Evolutionary conservation across 1,140 invertebrate genomes (phyloP), one percentile per base, ranked within the genome.

Genomic region (Melitaea cinxia): DNA sequence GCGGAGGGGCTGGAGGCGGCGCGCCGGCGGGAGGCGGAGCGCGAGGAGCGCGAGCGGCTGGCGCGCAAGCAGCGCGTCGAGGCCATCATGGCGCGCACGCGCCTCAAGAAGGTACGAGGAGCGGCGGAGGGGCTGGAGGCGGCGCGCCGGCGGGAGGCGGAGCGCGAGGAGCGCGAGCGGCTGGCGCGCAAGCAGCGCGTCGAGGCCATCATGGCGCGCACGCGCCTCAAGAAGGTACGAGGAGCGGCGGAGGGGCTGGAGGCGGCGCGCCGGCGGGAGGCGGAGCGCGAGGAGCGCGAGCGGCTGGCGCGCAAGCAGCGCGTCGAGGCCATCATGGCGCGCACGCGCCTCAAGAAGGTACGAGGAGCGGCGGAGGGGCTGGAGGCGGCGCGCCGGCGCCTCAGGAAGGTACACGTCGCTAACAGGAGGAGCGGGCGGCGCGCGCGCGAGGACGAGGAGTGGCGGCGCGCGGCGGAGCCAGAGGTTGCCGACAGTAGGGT

Each of bases 101-200:
- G n/a, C n/a, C 24, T 4, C 24, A 6, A 6, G 2, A 6, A 26
- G 24, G 2, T 4, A 2, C n/a, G n/a, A n/a, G n/a, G n/a, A n/a
- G n/a, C n/a, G n/a, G n/a, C n/a, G 24, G 24, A 26, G 24, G 2
- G 6, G 2, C 2, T 2, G 2, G 24, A 26, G 24, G 6, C 24
- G 3, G 14, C 12, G 9, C 47, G 90, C 92, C 70, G 93, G 93
- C 72, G 91, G 85, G 93, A 70, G 93, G 95, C 87, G 1, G 87
- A 89, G 78, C 95, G 95, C 70, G 95, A 96, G 82, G 95, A 96
- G 83, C 94, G 94, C 2, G 95, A 96, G 59, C 93, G 92, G 33
- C 94, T 94, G 73, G 93, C 93, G 14, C 93, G 94, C 71, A 95
- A 96, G 88, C 96, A 97, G 84, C 94, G 94, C 0, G 96, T 97